Conservation (phyloP, 2,113 vertebrate species). For the Ochotona princeps region DNA sequence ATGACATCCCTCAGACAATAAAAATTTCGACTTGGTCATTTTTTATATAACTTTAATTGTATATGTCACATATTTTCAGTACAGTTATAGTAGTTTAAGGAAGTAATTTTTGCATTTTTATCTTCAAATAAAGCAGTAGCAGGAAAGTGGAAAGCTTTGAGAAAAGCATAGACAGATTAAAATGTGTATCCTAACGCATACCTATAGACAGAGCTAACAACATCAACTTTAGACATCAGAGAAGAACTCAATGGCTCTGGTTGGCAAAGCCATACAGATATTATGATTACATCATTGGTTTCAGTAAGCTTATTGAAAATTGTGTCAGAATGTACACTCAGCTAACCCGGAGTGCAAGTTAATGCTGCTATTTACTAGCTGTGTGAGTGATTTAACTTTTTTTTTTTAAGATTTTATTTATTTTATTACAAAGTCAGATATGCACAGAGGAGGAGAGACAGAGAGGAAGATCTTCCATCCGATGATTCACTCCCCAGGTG, state of each 20-base stretch:
- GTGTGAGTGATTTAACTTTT: neutral
- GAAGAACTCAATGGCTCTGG: neutral
- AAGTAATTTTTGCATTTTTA: neutral
- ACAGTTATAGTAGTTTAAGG: neutral
- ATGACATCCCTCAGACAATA: neutral
- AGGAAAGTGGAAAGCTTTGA: neutral
- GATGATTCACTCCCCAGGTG: no score
- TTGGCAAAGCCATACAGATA: neutral
- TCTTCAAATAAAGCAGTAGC: constrained; percentile 1
- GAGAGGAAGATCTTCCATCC: no score
- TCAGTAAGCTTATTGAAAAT: neutral
- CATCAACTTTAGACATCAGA: constrained; percentile 6
- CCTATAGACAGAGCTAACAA: neutral
- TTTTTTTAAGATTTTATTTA: no score
- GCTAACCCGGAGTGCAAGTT: neutral
- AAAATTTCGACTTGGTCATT: neutral
- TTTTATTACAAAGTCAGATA: no score
- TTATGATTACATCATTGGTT: neutral
- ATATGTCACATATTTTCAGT: no score
- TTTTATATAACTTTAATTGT: neutral
- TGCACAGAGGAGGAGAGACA: no score
- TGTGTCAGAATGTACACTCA: neutral
- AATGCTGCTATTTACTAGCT: neutral
- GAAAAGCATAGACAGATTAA: constrained; percentile 9
- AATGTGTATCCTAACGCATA: neutral